Evolutionary conservation across 2,888 invertebrate species (phyloP), one percentile per base, ranked within the genome.

Genomic region (Phalangium opilio): DNA sequence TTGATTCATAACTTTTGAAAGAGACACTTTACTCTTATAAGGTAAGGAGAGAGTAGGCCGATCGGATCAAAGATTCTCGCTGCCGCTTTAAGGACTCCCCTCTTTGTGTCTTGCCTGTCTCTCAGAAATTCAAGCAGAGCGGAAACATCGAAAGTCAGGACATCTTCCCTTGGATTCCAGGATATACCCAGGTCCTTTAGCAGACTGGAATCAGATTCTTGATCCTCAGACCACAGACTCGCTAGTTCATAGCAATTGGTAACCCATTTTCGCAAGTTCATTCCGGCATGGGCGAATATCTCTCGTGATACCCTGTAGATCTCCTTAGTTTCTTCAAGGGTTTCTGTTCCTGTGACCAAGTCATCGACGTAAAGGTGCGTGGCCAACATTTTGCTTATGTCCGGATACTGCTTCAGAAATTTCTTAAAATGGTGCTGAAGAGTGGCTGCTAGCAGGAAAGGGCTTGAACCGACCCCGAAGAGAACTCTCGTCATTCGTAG

Each of bases 11-110:
- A 39, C 20, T 42, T 18, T 8, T 45, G 45, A 11, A 45, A 19
- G 27, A 45, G 19, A 4, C 44, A 33, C 21, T 49, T 44, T 34
- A 42, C 39, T 19, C 18, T 45, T 33, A 39, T 49, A 12, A 39
- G n/a, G 12, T 18, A 19, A 19, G 42, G 42, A 4, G 33, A 40
- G 19, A 45, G n/a, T n/a, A 44, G 14, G 3, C 44, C 38, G 19
- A 12, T 17, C 18, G 40, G 40, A 3, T 40, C 40, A 8, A 27
- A 27, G 3, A 27, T 8, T 27, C 27, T 27, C 8, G 27, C 27
- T 8, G 27, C 27, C 8, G 27, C 27, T 27, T 27, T 27, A 7
- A 27, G 27, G 27, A 27, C 27, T 7, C 27, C 27, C 8, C 5
- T 27, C 8, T 27, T 27, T 7, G 27, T 27, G 27, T 27, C 27